A percentile compares a stretch with the other conserved stretches of the same genome.
Conservation (phyloP, 1,140 invertebrate genomes). For the Aphelinus certus region DNA sequence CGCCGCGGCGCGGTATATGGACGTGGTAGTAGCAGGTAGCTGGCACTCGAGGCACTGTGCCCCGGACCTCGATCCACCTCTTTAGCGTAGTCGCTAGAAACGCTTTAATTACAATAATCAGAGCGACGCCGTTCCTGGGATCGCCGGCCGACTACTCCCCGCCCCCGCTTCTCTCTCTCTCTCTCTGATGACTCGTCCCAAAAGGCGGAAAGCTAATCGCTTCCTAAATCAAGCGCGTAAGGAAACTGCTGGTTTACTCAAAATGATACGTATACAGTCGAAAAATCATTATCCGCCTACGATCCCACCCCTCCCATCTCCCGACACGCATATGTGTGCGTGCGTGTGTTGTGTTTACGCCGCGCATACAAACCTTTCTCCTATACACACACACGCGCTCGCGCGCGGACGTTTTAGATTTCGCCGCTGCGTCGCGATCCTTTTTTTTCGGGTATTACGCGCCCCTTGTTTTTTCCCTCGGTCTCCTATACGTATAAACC, state of each 20-base stretch:
- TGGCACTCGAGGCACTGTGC: neutral
- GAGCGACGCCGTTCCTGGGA: conserved; percentile 16
- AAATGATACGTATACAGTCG: conserved; percentile 33
- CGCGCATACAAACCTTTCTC: neutral
- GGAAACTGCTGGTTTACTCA: conserved; percentile 19
- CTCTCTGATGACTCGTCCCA: neutral
- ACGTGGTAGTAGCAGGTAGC: conserved; percentile 12
- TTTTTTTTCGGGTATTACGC: neutral
- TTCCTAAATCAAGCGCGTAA: conserved; percentile 33
- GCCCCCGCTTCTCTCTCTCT: neutral
- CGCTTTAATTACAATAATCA: conserved; percentile 38
- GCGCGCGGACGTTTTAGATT: no score
- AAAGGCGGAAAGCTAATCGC: conserved; percentile 37
- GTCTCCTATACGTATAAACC: no score
- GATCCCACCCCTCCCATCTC: neutral
- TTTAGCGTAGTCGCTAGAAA: conserved; percentile 34
- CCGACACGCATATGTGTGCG: neutral
- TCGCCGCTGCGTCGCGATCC: neutral
- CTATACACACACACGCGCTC: no score
- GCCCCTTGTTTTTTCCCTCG: neutral
- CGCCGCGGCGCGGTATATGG: no score
- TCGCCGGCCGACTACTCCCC: neutral
- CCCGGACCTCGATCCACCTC: conserved; percentile 11
- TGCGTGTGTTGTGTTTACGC: no score
- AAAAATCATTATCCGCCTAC: conserved; percentile 31